Conservation (phyloP, 2,888 invertebrate species). For the Catocala fraxini region DNA sequence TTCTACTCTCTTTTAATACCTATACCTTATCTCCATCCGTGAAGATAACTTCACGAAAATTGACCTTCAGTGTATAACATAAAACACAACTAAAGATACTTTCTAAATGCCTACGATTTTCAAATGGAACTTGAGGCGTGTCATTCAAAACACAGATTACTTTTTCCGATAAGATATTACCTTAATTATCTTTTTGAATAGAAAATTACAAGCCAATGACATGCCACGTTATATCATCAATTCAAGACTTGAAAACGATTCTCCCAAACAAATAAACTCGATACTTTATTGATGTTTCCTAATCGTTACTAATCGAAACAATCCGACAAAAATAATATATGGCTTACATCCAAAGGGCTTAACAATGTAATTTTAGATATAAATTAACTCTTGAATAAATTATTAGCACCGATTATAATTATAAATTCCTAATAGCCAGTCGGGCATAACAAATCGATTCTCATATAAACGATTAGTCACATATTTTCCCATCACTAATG, state of each 20-base stretch:
- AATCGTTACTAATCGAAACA: constrained; percentile 40
- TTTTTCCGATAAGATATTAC: neutral
- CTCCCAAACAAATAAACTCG: constrained; percentile 39
- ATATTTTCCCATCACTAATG: constrained; percentile 39
- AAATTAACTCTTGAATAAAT: constrained; percentile 41
- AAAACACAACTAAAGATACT: too few species aligned
- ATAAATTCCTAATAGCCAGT: constrained; percentile 32
- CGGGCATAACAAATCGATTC: constrained; percentile 42
- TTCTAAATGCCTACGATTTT: too few species aligned
- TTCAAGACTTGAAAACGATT: neutral
- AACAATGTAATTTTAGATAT: constrained; percentile 33
- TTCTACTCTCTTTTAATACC: too few species aligned
- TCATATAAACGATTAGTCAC: constrained; percentile 43
- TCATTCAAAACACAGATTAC: too few species aligned
- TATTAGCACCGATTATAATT: constrained; percentile 38
- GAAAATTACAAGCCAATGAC: neutral
- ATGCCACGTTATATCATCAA: neutral
- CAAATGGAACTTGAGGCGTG: too few species aligned
- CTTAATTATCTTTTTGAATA: neutral
- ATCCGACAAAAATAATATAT: constrained; percentile 19
- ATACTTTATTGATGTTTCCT: constrained; percentile 32
- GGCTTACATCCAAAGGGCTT: constrained; percentile 21
- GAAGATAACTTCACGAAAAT: too few species aligned
- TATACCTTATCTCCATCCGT: too few species aligned
- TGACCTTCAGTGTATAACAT: too few species aligned